phyloP scores from a whole-genome alignment of 2,888 invertebrate species.

The Nemoura dubitans region DNA sequence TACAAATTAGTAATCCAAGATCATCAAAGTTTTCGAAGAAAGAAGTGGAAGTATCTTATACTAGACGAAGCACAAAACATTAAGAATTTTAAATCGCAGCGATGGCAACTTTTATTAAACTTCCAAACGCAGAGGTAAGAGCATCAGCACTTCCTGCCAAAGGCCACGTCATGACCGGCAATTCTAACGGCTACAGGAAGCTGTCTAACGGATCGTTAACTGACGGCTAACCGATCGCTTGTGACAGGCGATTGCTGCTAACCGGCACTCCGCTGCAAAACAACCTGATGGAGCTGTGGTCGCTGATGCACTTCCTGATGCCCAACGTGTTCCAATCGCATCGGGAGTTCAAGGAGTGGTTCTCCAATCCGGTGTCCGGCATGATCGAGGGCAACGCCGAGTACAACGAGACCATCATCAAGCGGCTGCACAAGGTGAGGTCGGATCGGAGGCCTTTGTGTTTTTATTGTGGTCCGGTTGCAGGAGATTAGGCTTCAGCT shows the following conservation, averaged over 20 bases:
- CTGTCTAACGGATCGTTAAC: no score
- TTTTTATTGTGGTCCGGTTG: no score
- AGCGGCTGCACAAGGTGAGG: slow-evolving; percentile 86
- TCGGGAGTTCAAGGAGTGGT: slow-evolving; percentile 98
- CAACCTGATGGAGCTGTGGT: slow-evolving; percentile 96
- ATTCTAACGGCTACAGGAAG: no score
- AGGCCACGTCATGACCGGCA: no score
- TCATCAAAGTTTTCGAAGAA: slow-evolving; percentile 95
- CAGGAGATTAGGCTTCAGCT: no score
- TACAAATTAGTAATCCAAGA: slow-evolving; percentile 98
- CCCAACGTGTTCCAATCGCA: slow-evolving; percentile 96
- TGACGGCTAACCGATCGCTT: neutral
- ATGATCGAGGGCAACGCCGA: slow-evolving; percentile 95
- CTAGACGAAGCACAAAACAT: slow-evolving; percentile 99
- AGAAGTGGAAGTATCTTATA: slow-evolving; percentile 98
- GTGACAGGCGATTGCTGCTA: slow-evolving; percentile 79
- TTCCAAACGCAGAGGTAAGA: slow-evolving; percentile 89
- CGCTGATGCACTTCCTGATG: slow-evolving; percentile 98
- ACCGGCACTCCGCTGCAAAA: slow-evolving; percentile 97
- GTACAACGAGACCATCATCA: slow-evolving; percentile 89
- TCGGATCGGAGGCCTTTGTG: no score
- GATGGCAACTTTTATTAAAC: slow-evolving; percentile 96
- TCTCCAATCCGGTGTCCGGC: slow-evolving; percentile 94
- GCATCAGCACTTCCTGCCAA: no score
- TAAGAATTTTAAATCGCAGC: slow-evolving; percentile 98